Percentiles rank a stretch among this genome's conserved stretches.
phyloP scores from a whole-genome alignment of 2,113 vertebrate species.

The Syngnathus typhle region DNA sequence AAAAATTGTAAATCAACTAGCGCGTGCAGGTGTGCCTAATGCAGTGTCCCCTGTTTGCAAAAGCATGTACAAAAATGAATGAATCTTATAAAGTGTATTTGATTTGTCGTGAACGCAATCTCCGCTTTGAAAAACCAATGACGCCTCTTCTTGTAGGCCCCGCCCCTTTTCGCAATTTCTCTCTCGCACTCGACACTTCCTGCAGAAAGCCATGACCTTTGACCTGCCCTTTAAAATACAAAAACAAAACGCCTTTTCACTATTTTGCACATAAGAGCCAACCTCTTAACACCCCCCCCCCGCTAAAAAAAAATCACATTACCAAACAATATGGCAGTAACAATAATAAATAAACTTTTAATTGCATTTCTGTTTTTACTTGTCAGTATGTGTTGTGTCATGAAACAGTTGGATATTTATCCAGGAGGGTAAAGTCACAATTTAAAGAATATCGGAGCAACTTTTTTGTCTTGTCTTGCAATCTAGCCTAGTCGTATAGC shows the following conservation, averaged over 20 bases:
- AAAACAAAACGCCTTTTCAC: conserved; percentile 46
- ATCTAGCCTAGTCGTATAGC: background rate
- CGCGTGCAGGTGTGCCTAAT: background rate
- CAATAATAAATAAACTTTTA: conserved; percentile 4
- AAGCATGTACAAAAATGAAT: conserved; percentile 86
- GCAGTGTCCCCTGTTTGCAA: conserved; percentile 8
- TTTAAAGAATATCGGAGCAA: too few relatives aligned
- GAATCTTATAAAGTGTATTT: conserved; percentile 80
- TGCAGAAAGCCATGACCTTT: conserved; percentile 49
- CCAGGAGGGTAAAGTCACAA: too few relatives aligned
- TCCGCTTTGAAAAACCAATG: conserved; percentile 51
- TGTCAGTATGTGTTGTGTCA: background rate
- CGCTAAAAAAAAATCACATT: background rate
- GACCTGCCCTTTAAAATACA: conserved; percentile 50
- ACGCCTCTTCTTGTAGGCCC: conserved; percentile 19
- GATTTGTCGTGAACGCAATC: conserved; percentile 66
- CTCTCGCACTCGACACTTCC: background rate
- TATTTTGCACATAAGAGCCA: conserved; percentile 56
- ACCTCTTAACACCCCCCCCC: too few relatives aligned
- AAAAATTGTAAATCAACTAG: background rate
- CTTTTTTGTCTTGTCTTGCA: background rate
- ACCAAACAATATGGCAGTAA: background rate
- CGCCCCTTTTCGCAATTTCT: background rate
- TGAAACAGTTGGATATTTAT: background rate
- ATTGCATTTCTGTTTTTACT: background rate